These are phyloP conservation scores for Hemichromis elongatus DNA, from an alignment of 2,113 vertebrate species.

Conservation along the genomic window DNA sequence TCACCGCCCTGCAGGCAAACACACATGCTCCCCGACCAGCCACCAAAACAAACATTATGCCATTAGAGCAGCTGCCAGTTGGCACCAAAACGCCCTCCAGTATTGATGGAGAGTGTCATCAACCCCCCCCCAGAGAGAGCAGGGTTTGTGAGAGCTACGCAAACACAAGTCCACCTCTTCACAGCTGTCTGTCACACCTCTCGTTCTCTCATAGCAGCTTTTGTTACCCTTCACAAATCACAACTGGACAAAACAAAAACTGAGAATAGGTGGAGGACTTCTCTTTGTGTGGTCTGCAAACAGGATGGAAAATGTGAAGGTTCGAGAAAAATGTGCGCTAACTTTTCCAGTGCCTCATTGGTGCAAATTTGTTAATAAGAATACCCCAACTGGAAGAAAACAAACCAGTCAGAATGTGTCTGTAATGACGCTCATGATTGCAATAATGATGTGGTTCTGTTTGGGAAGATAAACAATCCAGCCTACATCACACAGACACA, in stretches of 20 bases:
- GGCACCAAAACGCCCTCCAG: neutral
- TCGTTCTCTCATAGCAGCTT: neutral
- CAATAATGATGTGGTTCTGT: neutral
- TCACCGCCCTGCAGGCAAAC: constrained; percentile 24
- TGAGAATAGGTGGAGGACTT: neutral
- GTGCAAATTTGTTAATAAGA: neutral
- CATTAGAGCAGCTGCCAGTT: constrained; percentile 26
- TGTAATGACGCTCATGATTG: constrained; percentile 3
- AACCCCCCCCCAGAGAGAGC: neutral
- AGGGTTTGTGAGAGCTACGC: neutral
- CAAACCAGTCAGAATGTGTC: constrained; percentile 1
- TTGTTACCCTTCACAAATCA: neutral
- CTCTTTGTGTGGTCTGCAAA: neutral
- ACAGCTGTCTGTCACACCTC: constrained; percentile 38
- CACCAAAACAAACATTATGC: constrained; percentile 29
- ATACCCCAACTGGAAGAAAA: neutral
- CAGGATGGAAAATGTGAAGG: neutral
- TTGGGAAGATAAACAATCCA: neutral
- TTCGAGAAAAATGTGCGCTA: neutral
- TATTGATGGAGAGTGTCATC: constrained; percentile 7
- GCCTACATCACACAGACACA: neutral
- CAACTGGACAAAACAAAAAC: neutral
- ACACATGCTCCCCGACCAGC: constrained; percentile 1
- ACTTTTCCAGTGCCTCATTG: neutral
- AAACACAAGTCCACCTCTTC: constrained; percentile 13